A percentile compares a stretch with the other conserved stretches of the same genome.
Conservation (phyloP, 2,797 vertebrate genomes). For the Enteromius fasciolatus region DNA sequence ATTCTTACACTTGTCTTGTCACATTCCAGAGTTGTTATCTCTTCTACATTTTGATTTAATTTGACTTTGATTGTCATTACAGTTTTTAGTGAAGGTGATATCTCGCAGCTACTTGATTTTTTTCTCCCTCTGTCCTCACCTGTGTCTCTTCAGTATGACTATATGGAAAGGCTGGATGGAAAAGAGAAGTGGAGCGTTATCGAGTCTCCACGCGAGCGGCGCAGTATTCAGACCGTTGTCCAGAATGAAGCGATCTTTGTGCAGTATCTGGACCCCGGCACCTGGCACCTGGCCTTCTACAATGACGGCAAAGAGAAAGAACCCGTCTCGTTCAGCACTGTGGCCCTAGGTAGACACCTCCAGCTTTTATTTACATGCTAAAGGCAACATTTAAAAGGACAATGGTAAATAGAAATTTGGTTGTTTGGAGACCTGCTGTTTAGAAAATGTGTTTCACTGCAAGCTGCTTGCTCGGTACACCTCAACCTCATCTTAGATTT, state of each 20-base stretch:
- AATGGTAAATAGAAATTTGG: not conserved
- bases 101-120: not conserved
- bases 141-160: conserved; percentile 80
- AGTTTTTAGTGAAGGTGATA: conserved; percentile 5
- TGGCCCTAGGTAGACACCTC: conserved; percentile 79
- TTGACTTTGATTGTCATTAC: conserved; percentile 18
- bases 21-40: conserved; percentile 27
- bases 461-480: not conserved
- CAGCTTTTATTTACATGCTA: conserved; percentile 24
- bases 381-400: conserved; percentile 19
- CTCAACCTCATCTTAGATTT: not conserved
- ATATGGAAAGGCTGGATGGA: conserved; percentile 89
- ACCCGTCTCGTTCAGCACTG: conserved; percentile 84
- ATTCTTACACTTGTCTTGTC: conserved; percentile 35
- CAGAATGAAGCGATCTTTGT: conserved; percentile 89
- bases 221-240: conserved; percentile 86
- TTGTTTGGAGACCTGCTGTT: conserved; percentile 11
- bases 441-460: not conserved
- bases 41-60: conserved; percentile 41
- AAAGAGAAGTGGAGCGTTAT: conserved; percentile 92
- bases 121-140: conserved; percentile 19
- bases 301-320: conserved; percentile 89
- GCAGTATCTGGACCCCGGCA: conserved; percentile 84
- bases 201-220: conserved; percentile 84
- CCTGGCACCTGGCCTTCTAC: conserved; percentile 90